Percentiles rank a stretch among this genome's conserved stretches.
phyloP scores from a whole-genome alignment of 2,888 invertebrate genomes.

The Drosophila kambysellisi region DNA sequence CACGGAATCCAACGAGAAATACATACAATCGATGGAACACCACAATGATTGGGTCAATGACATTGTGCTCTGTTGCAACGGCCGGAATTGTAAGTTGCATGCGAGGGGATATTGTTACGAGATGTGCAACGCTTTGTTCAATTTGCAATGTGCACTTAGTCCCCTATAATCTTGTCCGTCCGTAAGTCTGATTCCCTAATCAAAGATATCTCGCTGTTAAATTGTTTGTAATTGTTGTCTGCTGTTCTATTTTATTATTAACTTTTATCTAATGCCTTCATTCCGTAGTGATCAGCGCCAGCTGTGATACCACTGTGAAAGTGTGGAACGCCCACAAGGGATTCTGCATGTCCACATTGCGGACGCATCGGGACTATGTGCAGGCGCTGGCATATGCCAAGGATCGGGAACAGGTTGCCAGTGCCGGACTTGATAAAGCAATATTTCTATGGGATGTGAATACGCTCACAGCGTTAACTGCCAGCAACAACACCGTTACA shows the following conservation, averaged over 20 bases:
- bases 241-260: neutral
- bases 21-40: conserved; percentile 99
- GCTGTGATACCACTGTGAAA: conserved; percentile 99
- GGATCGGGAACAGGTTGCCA: conserved; percentile 97
- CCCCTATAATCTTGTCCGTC: neutral
- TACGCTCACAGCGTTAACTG: conserved; percentile 97
- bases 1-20: conserved; percentile 89
- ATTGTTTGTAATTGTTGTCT: neutral
- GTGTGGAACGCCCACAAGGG: conserved; percentile 99
- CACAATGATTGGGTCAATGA: conserved; percentile 99
- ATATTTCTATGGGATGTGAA: conserved; percentile 99
- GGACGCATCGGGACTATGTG: conserved; percentile 99
- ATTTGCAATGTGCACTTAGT: neutral
- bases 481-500: conserved; percentile 99
- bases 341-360: conserved; percentile 98
- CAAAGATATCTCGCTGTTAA: neutral
- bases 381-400: conserved; percentile 98
- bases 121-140: neutral
- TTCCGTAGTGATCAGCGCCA: conserved; percentile 96
- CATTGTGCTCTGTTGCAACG: conserved; percentile 98
- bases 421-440: conserved; percentile 97
- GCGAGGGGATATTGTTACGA: neutral
- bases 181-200: neutral
- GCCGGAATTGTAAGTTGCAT: conserved; percentile 91
- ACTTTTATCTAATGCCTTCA: neutral